Conservation (phyloP, 1,140 invertebrate genomes). For the Anastrepha ludens region DNA sequence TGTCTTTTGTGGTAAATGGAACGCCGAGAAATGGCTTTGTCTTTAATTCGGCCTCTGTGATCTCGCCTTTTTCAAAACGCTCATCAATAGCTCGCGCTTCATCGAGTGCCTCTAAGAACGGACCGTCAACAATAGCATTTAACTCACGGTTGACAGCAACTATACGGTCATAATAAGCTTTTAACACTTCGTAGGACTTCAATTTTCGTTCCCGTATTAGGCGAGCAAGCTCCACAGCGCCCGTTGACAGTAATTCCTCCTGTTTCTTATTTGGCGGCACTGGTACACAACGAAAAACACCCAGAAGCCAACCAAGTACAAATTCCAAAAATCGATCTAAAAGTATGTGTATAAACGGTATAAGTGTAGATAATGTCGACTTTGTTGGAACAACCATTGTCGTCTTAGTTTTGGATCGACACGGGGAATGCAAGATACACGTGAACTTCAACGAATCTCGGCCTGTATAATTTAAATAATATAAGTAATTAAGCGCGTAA, state of each 20-base stretch:
- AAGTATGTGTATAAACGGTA: slow-evolving; percentile 65
- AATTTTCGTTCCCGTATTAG: slow-evolving; percentile 80
- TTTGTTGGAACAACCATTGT: slow-evolving; percentile 28
- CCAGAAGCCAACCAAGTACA: slow-evolving; percentile 66
- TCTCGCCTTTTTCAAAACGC: slow-evolving; percentile 76
- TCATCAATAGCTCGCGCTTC: slow-evolving; percentile 85
- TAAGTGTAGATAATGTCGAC: slow-evolving; percentile 56
- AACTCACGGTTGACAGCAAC: slow-evolving; percentile 85
- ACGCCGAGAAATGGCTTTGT: slow-evolving; percentile 85
- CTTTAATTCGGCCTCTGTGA: slow-evolving; percentile 77
- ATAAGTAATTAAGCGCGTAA: neutral
- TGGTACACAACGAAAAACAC: slow-evolving; percentile 72
- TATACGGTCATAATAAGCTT: slow-evolving; percentile 85
- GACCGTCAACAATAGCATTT: slow-evolving; percentile 88
- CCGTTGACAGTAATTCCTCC: slow-evolving; percentile 78
- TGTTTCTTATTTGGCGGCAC: slow-evolving; percentile 74
- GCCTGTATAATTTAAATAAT: neutral
- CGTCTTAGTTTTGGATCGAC: neutral
- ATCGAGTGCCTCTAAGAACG: slow-evolving; percentile 83
- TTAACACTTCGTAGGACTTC: slow-evolving; percentile 83
- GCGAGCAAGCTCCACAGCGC: slow-evolving; percentile 79
- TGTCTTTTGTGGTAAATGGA: slow-evolving; percentile 86
- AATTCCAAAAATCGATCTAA: slow-evolving; percentile 67
- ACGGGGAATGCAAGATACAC: neutral
- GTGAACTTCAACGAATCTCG: slow-evolving; percentile 1